These are phyloP conservation scores for Philopedon plagiatum DNA, from an alignment of 2,888 invertebrate species.

Conservation along the genomic window DNA sequence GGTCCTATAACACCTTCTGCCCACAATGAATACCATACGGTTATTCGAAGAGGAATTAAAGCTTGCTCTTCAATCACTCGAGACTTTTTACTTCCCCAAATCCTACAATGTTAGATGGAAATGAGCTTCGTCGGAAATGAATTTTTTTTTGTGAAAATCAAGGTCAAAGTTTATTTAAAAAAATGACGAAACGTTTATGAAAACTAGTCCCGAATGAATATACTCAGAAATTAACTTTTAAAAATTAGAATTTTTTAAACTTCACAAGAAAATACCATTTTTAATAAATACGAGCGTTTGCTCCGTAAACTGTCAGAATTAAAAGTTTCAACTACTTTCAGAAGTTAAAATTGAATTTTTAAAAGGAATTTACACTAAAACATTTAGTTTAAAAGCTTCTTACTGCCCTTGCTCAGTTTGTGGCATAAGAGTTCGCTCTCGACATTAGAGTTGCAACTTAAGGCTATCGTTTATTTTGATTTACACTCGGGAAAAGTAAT, in stretches of 20 bases:
- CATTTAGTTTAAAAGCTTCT: neutral
- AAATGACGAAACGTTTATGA: too few relatives aligned
- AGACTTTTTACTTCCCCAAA: too few relatives aligned
- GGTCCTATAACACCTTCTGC: too few relatives aligned
- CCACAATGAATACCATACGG: too few relatives aligned
- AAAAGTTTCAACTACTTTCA: conserved; percentile 16
- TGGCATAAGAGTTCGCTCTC: neutral
- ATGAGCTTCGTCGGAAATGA: too few relatives aligned
- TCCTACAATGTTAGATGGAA: too few relatives aligned
- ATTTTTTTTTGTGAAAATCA: too few relatives aligned
- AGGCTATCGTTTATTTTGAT: neutral
- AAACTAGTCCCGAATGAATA: too few relatives aligned
- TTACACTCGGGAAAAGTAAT: neutral
- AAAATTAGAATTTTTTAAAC: neutral
- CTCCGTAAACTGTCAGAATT: neutral
- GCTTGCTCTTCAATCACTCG: too few relatives aligned
- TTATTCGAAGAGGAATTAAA: too few relatives aligned
- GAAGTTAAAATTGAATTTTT: conserved; percentile 30
- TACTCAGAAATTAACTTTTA: too few relatives aligned
- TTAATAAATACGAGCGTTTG: neutral
- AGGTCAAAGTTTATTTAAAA: too few relatives aligned
- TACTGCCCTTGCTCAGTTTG: neutral
- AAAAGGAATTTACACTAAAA: conserved; percentile 2
- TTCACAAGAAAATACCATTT: neutral
- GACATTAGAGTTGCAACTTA: neutral